Evolutionary conservation across 2,113 vertebrate genomes (phyloP), one percentile per base, ranked within the genome.

Genomic region (Chlamydotis undulata): DNA sequence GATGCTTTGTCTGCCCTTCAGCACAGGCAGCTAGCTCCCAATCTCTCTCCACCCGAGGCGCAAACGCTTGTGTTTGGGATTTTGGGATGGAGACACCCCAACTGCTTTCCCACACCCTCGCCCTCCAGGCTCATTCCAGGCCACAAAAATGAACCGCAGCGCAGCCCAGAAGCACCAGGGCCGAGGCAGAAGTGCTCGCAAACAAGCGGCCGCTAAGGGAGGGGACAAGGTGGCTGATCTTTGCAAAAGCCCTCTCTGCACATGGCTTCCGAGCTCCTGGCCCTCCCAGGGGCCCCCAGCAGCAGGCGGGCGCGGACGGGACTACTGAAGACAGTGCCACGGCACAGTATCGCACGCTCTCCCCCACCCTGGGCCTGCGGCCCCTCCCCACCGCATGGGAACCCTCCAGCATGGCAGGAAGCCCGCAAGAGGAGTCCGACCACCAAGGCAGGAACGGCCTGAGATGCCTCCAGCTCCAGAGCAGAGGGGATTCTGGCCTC

Each of bases 1-100:
- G 29, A 7, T 3, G 50, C 56, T 64, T 9, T 35, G 43, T 43
- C 28, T 15, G 7, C 19, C 55, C 60, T 45, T 47, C 81, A 22
- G 18, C 6, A 2, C 1, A 13, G 1, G 6, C 1, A 33, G 55
- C 15, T 3, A 21, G 26, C 74, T 39, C 4, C 1, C 21, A 2
- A 37, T 6, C 57, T 29, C 41, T 10, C 70, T 24, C 56, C 28
- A 43, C 22, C 28, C 6, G 0, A 22, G n/a, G 47, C 1, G 2
- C 57, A 25, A 57, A 64, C 1, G 4, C 15, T 24, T 8, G 22
- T 3, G 31, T 10, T 47, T n/a, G 29, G 29, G 45, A n/a, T 35
- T 65, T 39, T 12, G 9, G 16, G 64, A 43, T 17, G 29, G 41
- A 37, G 78, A 35, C 3, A 35, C 7, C 31, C 55, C 77, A 19